Percentiles rank a stretch among this genome's conserved stretches.
phyloP scores from a whole-genome alignment of 2,888 invertebrate species.

The Nematopogon swammerdamellus region DNA sequence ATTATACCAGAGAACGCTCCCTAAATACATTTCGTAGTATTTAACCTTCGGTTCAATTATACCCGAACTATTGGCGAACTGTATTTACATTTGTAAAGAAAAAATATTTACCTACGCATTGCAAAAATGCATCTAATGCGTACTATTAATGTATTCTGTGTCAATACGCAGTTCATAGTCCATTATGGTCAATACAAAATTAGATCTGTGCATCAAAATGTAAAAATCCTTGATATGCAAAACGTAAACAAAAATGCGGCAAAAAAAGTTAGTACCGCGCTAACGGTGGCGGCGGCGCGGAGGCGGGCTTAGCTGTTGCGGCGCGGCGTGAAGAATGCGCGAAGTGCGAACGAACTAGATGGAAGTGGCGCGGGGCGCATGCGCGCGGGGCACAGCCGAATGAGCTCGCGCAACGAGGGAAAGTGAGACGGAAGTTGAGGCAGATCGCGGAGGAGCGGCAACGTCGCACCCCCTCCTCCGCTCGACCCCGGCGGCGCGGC shows the following conservation, averaged over 20 bases:
- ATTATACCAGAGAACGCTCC: too few species aligned
- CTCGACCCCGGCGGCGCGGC: slow-evolving; percentile 25
- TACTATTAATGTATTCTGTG: too few species aligned
- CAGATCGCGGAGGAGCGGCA: slow-evolving; percentile 40
- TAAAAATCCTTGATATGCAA: background rate
- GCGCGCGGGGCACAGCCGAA: slow-evolving; percentile 21
- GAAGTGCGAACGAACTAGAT: background rate
- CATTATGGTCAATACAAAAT: too few species aligned
- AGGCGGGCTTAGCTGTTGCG: too few species aligned
- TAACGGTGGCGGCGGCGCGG: background rate
- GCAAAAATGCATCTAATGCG: too few species aligned
- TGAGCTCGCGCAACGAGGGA: slow-evolving; percentile 33
- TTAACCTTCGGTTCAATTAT: too few species aligned
- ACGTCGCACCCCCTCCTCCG: slow-evolving; percentile 39
- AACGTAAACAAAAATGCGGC: background rate
- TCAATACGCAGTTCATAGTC: too few species aligned
- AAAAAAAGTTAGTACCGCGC: background rate
- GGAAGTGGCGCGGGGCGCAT: background rate
- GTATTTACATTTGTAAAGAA: too few species aligned
- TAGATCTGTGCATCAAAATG: too few species aligned
- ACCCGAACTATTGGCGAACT: too few species aligned
- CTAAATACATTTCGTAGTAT: too few species aligned
- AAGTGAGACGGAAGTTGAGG: slow-evolving; percentile 38
- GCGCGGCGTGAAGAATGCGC: background rate
- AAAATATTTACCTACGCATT: too few species aligned